Conservation (phyloP, 2,113 vertebrate genomes). For the Enhydra lutris region DNA sequence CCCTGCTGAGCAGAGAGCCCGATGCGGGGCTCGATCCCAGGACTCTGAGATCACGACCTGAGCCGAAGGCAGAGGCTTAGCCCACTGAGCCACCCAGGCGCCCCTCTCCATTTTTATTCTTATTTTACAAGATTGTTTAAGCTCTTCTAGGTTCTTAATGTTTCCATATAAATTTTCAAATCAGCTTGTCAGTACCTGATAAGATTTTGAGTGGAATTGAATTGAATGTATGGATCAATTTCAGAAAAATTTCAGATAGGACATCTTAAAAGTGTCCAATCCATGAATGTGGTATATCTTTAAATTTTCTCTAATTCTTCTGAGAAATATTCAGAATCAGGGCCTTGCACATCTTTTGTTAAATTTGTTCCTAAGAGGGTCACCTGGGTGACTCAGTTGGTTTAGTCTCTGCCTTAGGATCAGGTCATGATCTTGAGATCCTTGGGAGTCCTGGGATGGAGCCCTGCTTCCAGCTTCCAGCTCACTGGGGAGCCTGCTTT, state of each 20-base stretch:
- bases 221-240: background rate
- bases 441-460: background rate
- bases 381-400: background rate
- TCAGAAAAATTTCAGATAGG: background rate
- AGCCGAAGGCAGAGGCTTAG: too few relatives aligned
- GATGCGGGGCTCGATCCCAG: too few relatives aligned
- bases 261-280: background rate
- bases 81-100: too few relatives aligned
- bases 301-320: background rate
- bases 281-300: background rate
- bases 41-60: too few relatives aligned
- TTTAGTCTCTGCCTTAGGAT: background rate
- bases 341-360: background rate
- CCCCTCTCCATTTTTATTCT: background rate
- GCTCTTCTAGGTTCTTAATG: background rate
- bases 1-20: too few relatives aligned
- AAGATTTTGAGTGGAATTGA: background rate
- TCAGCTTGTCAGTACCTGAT: background rate
- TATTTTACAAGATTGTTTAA: background rate
- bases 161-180: background rate
- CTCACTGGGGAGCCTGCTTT: background rate
- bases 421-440: background rate
- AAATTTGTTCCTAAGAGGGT: background rate
- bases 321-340: background rate
- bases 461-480: background rate